Evolutionary conservation across 35 echinoderm and acorn worm species (phyloP).

Genomic region (Amphiura filiformis): DNA sequence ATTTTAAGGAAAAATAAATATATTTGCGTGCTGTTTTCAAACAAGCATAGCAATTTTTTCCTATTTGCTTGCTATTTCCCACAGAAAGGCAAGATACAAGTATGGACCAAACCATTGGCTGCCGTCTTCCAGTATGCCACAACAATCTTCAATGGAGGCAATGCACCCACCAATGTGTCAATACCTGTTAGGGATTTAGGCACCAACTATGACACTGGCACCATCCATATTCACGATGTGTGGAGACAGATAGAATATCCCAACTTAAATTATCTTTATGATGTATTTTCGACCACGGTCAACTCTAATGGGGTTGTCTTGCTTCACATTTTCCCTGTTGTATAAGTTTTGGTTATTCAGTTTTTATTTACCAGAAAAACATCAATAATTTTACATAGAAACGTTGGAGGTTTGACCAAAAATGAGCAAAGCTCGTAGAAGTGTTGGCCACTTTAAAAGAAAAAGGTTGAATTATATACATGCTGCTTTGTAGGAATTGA

Average conservation of each 20-base stretch:
- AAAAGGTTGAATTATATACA: no score
- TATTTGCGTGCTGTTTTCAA: no score
- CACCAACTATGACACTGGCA: neutral
- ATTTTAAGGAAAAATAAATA: no score
- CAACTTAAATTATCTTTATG: neutral
- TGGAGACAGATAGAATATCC: neutral
- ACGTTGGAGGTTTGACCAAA: no score
- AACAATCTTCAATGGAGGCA: neutral
- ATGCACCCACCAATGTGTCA: neutral
- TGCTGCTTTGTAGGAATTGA: no score
- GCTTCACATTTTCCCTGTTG: neutral
- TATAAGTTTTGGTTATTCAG: no score
- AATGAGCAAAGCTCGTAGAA: no score
- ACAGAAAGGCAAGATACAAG: neutral
- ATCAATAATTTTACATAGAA: no score
- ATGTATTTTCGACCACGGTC: neutral
- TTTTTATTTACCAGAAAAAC: no score
- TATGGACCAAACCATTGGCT: neutral
- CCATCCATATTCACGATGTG: neutral
- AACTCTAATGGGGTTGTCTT: neutral
- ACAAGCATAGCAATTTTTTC: no score
- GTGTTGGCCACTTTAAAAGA: no score
- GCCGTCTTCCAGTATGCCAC: neutral
- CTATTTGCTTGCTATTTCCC: no score
- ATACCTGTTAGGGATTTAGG: neutral